Evolutionary conservation across 2,113 vertebrate genomes (phyloP).

Genomic region (Cinclus cinclus): DNA sequence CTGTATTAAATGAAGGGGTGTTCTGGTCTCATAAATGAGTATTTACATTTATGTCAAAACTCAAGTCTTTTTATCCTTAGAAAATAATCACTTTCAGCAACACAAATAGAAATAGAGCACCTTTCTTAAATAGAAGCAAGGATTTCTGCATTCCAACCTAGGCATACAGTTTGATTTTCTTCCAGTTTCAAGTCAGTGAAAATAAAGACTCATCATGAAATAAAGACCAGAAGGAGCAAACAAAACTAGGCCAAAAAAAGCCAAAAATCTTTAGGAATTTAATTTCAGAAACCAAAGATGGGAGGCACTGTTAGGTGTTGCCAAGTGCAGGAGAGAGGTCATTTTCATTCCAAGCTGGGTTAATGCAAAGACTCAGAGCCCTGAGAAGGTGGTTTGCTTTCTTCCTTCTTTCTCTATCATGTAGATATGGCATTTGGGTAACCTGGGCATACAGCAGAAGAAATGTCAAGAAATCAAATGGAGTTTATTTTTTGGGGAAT

Average conservation of each 20-base stretch:
- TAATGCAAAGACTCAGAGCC: neutral
- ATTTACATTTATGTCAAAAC: neutral
- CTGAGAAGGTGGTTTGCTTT: neutral
- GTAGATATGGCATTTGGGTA: neutral
- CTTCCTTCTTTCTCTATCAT: neutral
- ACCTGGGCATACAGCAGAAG: neutral
- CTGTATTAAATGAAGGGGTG: neutral
- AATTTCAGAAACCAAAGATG: neutral
- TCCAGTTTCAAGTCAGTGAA: neutral
- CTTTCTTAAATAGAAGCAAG: neutral
- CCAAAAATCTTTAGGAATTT: neutral
- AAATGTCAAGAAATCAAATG: neutral
- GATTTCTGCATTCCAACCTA: neutral
- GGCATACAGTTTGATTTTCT: neutral
- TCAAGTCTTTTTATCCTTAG: neutral
- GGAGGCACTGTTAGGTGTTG: neutral
- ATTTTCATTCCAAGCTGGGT: neutral
- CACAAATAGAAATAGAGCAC: neutral
- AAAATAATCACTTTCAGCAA: neutral
- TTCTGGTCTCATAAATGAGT: neutral
- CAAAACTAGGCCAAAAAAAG: neutral
- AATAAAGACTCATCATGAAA: neutral
- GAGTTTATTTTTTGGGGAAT: slow-evolving; percentile 7
- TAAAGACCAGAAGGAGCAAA: neutral
- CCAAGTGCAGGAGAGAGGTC: neutral